These are phyloP conservation scores for Carlito syrichta DNA, from an alignment of 2,113 vertebrate species.

Conservation along the genomic window DNA sequence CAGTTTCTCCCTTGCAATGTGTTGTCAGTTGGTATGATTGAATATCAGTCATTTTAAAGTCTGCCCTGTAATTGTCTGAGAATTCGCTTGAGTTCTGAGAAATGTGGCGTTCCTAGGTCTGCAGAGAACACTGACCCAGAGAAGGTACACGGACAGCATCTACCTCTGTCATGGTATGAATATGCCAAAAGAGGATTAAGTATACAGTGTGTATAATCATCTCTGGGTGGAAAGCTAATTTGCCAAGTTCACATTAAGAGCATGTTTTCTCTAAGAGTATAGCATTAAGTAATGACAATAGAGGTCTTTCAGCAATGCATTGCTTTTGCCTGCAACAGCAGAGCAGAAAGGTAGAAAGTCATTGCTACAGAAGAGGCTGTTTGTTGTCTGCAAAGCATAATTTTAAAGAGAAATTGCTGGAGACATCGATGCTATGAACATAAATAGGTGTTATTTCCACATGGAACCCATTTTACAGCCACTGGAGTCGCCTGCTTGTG, in stretches of 20 bases:
- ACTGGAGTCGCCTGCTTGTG: not conserved
- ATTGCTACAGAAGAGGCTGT: not conserved
- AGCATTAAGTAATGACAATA: not conserved
- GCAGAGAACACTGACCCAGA: not conserved
- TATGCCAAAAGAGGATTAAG: not conserved
- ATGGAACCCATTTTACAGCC: not conserved
- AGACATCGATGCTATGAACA: not conserved
- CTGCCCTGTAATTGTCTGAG: not conserved
- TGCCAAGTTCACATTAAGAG: not conserved
- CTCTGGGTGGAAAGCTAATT: not conserved
- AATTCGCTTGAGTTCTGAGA: not conserved
- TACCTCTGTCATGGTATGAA: not conserved
- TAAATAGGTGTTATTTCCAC: not conserved
- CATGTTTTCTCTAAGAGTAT: not conserved
- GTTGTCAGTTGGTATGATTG: not conserved
- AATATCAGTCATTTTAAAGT: not conserved
- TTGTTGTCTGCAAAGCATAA: not conserved
- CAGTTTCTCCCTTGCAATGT: not conserved
- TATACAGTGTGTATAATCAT: not conserved
- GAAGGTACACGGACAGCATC: not conserved
- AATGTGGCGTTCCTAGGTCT: not conserved
- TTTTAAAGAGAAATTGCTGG: not conserved
- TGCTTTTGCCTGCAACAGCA: not conserved
- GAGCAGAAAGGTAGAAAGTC: not conserved
- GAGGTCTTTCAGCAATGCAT: not conserved